Conservation (phyloP, 2,113 vertebrate genomes). For the Tyrannus savana region DNA sequence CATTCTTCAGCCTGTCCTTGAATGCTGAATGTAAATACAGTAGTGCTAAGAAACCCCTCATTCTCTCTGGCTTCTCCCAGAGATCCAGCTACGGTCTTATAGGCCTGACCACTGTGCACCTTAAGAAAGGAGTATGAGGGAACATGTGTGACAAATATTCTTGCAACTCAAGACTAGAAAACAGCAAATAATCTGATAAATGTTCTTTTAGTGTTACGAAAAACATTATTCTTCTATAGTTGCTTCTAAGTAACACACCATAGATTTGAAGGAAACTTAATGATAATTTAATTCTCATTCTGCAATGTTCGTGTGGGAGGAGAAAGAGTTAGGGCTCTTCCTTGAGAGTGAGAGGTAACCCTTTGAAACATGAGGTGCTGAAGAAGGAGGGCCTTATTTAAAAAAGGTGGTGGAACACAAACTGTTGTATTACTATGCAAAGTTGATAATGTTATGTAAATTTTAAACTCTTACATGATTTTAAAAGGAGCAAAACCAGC, state of each 20-base stretch:
- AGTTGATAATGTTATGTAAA: neutral
- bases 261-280: neutral
- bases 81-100: neutral
- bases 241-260: neutral
- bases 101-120: neutral
- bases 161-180: neutral
- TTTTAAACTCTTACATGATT: neutral
- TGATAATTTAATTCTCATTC: neutral
- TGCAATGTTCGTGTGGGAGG: neutral
- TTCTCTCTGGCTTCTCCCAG: neutral
- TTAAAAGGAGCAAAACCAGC: neutral
- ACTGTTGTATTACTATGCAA: neutral
- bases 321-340: neutral
- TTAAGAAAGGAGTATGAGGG: constrained; percentile 25
- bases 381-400: neutral
- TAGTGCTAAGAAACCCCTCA: neutral
- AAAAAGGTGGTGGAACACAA: neutral
- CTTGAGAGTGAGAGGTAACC: neutral
- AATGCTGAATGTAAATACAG: constrained; percentile 24
- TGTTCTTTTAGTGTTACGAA: neutral
- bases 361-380: neutral
- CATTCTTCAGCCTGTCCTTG: neutral
- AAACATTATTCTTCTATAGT: neutral
- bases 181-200: neutral
- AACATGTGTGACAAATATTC: neutral